A percentile compares a stretch with the other conserved stretches of the same genome.
These are phyloP conservation scores for Trematocara zebra DNA, from an alignment of 2,113 vertebrate genomes.

Conservation along the genomic window DNA sequence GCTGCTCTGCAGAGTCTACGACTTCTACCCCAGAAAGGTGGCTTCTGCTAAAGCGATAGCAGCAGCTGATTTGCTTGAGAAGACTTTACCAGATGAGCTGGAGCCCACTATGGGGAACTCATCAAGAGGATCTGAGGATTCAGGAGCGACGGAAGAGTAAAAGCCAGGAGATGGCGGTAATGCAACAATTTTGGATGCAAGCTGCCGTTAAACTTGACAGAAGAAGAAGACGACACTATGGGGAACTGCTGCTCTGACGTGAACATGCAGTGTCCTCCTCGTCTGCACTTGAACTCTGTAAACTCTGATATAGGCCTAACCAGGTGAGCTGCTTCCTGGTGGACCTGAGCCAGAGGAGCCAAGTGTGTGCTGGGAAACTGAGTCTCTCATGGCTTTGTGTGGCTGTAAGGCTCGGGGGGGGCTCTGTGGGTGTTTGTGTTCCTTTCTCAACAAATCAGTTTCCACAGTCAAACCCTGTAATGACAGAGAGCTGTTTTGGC, in stretches of 20 bases:
- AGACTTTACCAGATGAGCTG: too few species aligned
- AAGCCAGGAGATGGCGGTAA: too few species aligned
- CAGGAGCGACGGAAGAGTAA: too few species aligned
- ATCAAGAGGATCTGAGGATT: too few species aligned
- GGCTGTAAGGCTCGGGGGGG: not conserved
- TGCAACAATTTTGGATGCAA: too few species aligned
- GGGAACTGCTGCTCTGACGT: not conserved
- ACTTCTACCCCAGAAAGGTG: not conserved
- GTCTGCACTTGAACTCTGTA: too few species aligned
- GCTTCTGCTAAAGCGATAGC: too few species aligned
- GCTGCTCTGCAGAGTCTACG: not conserved
- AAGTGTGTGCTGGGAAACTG: not conserved
- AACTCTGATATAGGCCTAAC: not conserved
- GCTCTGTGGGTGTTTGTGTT: not conserved
- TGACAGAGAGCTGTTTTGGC: not conserved
- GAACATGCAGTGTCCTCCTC: too few species aligned
- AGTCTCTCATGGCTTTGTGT: not conserved
- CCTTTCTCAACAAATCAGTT: fast-evolving
- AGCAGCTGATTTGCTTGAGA: too few species aligned
- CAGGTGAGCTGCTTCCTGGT: not conserved
- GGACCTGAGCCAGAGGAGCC: not conserved
- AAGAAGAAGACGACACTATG: too few species aligned
- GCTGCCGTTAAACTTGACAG: too few species aligned
- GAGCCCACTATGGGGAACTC: too few species aligned
- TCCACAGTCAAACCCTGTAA: not conserved